Base-by-base conservation (phyloP, 2,888 invertebrate genomes). In the Tenthredo mesomela region DNA sequence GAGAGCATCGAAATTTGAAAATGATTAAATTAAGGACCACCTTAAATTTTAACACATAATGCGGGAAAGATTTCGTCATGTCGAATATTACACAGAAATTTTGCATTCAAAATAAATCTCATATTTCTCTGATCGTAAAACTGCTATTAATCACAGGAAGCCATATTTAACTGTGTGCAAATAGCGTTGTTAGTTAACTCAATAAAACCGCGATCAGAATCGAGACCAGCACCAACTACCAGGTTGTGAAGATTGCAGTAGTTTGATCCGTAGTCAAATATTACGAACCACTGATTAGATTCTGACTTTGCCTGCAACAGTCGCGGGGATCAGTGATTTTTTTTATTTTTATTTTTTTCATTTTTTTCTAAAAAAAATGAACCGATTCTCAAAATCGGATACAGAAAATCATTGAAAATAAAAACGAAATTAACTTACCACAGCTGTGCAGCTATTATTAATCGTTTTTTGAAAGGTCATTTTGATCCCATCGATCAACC, bases 181-280 rank as follows among this genome's bases (percentile, higher is more conserved):
- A 88, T 77, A 10, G 86, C 82, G 54, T 89, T 87, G 58, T 40
- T 88, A 0, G 91, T 89, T 40, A 86, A 78, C 50, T 91, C 90
- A 18, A 87, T 37, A 84, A 90, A 91, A 67, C 86, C 86, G 7
- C 40, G 65, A 54, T 86, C 85, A 15, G 43, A 85, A 70, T 89
- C 86, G 15, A 89, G 88, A 40, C 86, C 88, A 4, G 88, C 86
- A 10, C 86, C 88, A 37, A 73, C 85, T 15, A 90, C 87, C 67
- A 91, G 87, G 21, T 90, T 89, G 29, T 85, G 88, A 73, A 91
- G 86, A 86, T 91, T 90, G 47, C 90, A 91, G 67, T 91, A 91
- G 85, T 91, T 91, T 18, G 84, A 85, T 1, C 89, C 89, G 21
- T 88, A 82, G 86, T 91, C 91, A 78, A 91, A 91, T 50, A 91